phyloP scores from a whole-genome alignment of 2,888 invertebrate species.

The Gastracanthus pulcherrimus region DNA sequence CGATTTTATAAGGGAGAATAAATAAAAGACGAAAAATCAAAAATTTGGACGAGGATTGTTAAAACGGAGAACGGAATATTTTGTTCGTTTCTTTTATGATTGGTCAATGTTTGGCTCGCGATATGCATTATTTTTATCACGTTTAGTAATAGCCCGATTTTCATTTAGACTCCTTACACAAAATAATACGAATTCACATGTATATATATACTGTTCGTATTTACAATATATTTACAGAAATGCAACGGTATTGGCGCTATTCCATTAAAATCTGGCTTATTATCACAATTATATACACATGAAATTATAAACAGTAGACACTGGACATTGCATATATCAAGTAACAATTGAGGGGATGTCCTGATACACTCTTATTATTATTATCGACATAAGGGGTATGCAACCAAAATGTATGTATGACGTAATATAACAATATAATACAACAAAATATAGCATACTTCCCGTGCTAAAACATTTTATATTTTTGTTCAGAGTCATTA shows the following conservation, averaged over 20 bases:
- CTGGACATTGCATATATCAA: conserved; percentile 34
- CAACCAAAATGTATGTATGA: too few species aligned
- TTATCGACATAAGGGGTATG: too few species aligned
- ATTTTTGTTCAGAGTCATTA: too few species aligned
- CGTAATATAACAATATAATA: too few species aligned
- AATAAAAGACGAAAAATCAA: too few species aligned
- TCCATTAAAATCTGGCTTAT: conserved; percentile 33
- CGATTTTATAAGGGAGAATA: not conserved
- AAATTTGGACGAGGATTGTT: not conserved
- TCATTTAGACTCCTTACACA: conserved; percentile 33
- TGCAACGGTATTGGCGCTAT: conserved; percentile 22
- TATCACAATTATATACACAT: conserved; percentile 53
- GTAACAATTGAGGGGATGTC: conserved; percentile 13
- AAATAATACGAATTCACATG: conserved; percentile 49
- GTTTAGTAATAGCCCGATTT: conserved; percentile 30
- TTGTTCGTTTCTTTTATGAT: conserved; percentile 19
- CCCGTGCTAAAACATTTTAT: too few species aligned
- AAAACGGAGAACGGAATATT: not conserved
- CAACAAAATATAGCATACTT: too few species aligned
- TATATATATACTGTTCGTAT: conserved; percentile 42
- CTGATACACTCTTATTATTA: not conserved
- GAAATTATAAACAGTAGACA: conserved; percentile 44
- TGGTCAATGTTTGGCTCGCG: conserved; percentile 55
- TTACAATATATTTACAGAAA: conserved; percentile 55
- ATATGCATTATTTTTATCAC: conserved; percentile 55